Evolutionary conservation across 2,113 vertebrate genomes (phyloP).

Genomic region (Acanthisitta chloris): DNA sequence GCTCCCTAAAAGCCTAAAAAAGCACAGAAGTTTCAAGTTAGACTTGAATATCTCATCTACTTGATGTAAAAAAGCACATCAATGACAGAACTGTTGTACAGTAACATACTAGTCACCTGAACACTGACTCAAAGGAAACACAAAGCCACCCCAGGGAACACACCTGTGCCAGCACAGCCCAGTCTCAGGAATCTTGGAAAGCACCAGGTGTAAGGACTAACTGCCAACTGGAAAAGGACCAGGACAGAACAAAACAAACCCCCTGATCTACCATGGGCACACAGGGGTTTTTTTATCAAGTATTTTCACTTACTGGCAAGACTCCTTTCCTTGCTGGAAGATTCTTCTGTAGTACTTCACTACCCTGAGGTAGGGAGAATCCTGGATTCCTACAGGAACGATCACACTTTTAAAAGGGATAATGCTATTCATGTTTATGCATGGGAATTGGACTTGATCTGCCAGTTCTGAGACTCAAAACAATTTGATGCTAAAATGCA

Average conservation of each 20-base stretch:
- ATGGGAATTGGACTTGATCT: not conserved
- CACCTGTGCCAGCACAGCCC: not conserved
- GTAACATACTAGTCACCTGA: not conserved
- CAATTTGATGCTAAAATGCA: not conserved
- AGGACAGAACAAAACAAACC: not conserved
- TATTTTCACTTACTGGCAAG: not conserved
- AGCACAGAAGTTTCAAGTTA: not conserved
- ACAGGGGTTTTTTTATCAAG: not conserved
- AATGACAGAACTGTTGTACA: not conserved
- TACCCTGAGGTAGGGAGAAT: not conserved
- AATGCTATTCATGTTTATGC: not conserved
- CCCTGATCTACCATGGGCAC: not conserved
- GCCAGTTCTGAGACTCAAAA: not conserved
- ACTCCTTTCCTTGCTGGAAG: not conserved
- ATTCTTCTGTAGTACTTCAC: not conserved
- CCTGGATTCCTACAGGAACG: not conserved
- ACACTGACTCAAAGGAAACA: not conserved
- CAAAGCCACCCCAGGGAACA: not conserved
- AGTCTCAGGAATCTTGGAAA: not conserved
- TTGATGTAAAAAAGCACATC: rapidly evolving
- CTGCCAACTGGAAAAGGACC: not conserved
- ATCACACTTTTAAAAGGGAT: not conserved
- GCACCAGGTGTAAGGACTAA: not conserved
- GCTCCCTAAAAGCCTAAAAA: not conserved
- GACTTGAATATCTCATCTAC: not conserved